Conservation (phyloP, 2,113 vertebrate species). For the Eulacestoma nigropectus region DNA sequence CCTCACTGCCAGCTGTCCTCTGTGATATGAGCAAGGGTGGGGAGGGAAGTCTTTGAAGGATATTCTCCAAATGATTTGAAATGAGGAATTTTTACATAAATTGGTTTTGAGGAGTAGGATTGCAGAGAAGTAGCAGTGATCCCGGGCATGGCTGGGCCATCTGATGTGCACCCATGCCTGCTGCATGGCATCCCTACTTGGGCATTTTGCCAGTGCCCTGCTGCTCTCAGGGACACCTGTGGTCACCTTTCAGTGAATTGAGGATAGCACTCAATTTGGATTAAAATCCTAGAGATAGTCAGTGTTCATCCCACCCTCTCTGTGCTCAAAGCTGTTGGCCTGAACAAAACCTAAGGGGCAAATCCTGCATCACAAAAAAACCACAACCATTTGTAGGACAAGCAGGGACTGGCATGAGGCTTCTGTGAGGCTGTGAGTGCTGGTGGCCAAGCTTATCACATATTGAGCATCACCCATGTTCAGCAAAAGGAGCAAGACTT, state of each 20-base stretch:
- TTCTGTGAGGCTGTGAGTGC: neutral
- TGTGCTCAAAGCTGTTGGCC: neutral
- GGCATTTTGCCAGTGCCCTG: neutral
- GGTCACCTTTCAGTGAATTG: no score
- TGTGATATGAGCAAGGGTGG: neutral
- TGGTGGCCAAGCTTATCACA: rapidly evolving
- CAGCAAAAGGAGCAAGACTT: neutral
- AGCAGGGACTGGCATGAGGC: neutral
- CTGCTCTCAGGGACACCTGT: rapidly evolving
- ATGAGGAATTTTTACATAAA: neutral
- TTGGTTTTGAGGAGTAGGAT: neutral
- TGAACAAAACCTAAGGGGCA: neutral
- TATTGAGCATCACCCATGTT: neutral
- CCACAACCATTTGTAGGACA: neutral
- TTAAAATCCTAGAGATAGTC: neutral
- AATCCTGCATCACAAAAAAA: neutral
- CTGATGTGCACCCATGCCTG: neutral
- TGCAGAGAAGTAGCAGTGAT: neutral
- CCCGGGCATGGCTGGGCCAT: neutral
- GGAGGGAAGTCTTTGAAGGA: neutral
- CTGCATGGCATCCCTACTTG: neutral
- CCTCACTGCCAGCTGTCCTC: neutral
- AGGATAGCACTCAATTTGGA: neutral
- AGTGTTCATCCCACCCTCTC: neutral
- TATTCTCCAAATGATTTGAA: neutral